Evolutionary conservation across 2,797 vertebrate genomes (phyloP).

Genomic region (Calcarius lapponicus): DNA sequence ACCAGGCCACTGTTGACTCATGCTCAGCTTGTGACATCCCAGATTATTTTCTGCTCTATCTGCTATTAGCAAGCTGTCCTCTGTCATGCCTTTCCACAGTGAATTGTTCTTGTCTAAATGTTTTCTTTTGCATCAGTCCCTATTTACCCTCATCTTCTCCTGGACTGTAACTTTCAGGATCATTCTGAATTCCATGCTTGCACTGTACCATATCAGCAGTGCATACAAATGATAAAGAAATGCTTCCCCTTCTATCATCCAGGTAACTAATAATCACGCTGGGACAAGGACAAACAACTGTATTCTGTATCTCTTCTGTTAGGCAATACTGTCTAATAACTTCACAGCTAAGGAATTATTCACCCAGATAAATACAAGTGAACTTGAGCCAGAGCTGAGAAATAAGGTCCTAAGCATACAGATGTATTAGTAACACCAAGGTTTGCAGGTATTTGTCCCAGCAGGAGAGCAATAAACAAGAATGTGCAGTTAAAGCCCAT

Average conservation of each 20-base stretch:
- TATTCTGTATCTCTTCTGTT: background rate
- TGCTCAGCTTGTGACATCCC: conserved; percentile 28
- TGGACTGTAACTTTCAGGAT: background rate
- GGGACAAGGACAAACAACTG: background rate
- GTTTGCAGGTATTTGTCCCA: background rate
- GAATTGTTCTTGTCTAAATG: background rate
- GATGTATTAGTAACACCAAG: background rate
- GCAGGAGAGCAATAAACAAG: background rate
- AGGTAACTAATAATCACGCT: background rate
- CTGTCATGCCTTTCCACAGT: background rate
- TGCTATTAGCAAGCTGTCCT: background rate
- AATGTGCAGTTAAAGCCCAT: background rate
- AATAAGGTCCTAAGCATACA: background rate
- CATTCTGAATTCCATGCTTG: background rate
- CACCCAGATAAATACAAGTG: background rate
- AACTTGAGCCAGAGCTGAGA: background rate
- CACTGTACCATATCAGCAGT: background rate
- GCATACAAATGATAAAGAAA: background rate
- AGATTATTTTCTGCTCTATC: conserved; percentile 34
- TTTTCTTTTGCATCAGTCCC: background rate
- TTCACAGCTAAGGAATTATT: background rate
- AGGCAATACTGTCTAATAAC: background rate
- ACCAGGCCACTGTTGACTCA: conserved; percentile 26
- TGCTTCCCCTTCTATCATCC: background rate
- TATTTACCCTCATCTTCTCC: background rate